Percentiles rank a stretch among this genome's conserved stretches.
Conservation (phyloP, 2,888 invertebrate species). For the Muschampia plurimacula region DNA sequence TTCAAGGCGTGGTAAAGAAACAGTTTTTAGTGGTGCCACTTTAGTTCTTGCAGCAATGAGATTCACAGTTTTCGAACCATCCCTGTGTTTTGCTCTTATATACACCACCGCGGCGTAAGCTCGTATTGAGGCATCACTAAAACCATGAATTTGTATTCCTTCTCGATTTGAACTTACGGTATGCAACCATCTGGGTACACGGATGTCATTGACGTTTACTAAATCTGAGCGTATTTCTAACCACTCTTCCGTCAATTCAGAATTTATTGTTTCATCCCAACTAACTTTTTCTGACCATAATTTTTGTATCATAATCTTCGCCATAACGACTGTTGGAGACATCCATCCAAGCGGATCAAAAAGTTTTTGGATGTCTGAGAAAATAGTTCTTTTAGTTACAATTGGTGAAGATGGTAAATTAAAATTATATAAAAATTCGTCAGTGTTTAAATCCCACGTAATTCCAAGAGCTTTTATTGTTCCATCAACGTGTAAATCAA, state of each 20-base stretch:
- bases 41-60: conserved; percentile 45
- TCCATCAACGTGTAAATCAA: conserved; percentile 41
- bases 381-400: conserved; percentile 44
- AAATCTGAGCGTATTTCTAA: conserved; percentile 14
- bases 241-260: conserved; percentile 17
- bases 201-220: conserved; percentile 9
- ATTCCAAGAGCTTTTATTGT: conserved; percentile 43
- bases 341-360: conserved; percentile 38
- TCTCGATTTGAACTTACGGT: not conserved
- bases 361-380: conserved; percentile 33
- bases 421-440: conserved; percentile 43
- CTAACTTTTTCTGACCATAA: conserved; percentile 34
- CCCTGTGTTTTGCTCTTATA: not conserved
- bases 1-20: conserved; percentile 43
- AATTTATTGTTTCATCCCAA: conserved; percentile 35
- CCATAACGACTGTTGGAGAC: conserved; percentile 27
- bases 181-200: conserved; percentile 16
- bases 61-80: conserved; percentile 3
- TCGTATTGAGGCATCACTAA: conserved; percentile 27
- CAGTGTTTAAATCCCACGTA: conserved; percentile 42
- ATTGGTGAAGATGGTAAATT: conserved; percentile 14
- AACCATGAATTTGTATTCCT: conserved; percentile 20
- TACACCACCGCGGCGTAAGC: conserved; percentile 24
- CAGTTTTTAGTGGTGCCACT: conserved; percentile 46
- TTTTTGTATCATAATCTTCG: conserved; percentile 38